Conservation (phyloP, 2,113 vertebrate genomes). For the Spermophilus dauricus region DNA sequence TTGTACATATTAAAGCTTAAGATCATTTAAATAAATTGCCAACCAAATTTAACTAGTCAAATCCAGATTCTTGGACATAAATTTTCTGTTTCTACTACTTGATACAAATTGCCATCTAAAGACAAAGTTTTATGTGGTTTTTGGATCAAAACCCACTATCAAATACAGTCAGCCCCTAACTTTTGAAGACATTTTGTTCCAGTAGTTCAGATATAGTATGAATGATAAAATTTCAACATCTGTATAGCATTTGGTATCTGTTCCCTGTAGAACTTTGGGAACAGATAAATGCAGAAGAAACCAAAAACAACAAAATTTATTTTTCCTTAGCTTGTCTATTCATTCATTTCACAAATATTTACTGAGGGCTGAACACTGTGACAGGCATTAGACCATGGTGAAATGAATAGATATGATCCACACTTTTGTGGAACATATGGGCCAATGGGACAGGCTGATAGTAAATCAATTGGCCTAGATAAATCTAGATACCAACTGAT, state of each 20-base stretch:
- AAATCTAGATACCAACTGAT: not conserved
- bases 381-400: not conserved
- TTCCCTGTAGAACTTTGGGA: not conserved
- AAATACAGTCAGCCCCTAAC: not conserved
- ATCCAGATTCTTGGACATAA: not conserved
- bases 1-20: not conserved
- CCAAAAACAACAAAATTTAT: not conserved
- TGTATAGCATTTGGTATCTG: not conserved
- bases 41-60: not conserved
- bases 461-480: not conserved
- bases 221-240: not conserved
- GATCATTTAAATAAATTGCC: conserved; percentile 22
- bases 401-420: not conserved
- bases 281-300: conserved; percentile 9
- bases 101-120: not conserved
- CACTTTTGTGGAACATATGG: not conserved
- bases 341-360: conserved; percentile 36
- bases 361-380: not conserved
- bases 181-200: conserved; percentile 30
- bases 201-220: conserved; percentile 13
- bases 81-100: not conserved
- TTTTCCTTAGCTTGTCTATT: not conserved
- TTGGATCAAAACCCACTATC: conserved; percentile 37
- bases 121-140: not conserved
- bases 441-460: not conserved